Evolutionary conservation across 2,797 vertebrate species (phyloP), one percentile per base, ranked within the genome.

Genomic region (Pagetopsis macropterus): DNA sequence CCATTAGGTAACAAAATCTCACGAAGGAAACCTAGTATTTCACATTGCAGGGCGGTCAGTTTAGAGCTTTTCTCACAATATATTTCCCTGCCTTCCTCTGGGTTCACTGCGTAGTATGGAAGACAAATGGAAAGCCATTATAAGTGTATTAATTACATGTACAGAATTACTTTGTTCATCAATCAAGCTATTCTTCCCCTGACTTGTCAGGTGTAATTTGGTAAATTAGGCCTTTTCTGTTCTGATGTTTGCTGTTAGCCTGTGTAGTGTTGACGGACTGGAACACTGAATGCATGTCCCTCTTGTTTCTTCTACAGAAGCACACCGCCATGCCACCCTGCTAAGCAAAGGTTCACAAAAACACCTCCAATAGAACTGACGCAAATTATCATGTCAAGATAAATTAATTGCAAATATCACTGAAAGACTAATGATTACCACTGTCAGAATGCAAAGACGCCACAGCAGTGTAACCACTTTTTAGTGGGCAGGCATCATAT

Each of bases 121-220:
- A 93, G 93, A 94, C 88, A 92, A 92, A 94, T 94, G 92, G 89
- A 78, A 76, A 71, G 83, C 88, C 89, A 92, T 94, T 93, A 91
- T 92, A 90, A 88, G 91, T 89, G 87, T 94, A 95, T 95, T 95
- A 95, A 95, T 95, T 95, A 94, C 94, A 94, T 92, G 91, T 92
- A 89, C 87, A 83, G 90, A 90, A 94, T 93, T 75, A 92, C 92
- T 93, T 91, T 91, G 79, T 93, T 92, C 93, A 94, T 95, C 92
- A 94, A 94, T 95, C 94, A 94, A 85, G 86, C 81, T 50, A 91
- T 94, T 89, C 75, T 80, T 73, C 86, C 82, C 78, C 83, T 67
- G 78, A 79, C 91, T 92, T 93, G 94, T 94, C 94, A 93, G 84
- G 90, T 88, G 90, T 85, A 91, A 92, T 94, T 91, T 87, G 77